Evolutionary conservation across 1,140 invertebrate genomes (phyloP), one percentile per base, ranked within the genome.

Genomic region (Ceratina calcarata): DNA sequence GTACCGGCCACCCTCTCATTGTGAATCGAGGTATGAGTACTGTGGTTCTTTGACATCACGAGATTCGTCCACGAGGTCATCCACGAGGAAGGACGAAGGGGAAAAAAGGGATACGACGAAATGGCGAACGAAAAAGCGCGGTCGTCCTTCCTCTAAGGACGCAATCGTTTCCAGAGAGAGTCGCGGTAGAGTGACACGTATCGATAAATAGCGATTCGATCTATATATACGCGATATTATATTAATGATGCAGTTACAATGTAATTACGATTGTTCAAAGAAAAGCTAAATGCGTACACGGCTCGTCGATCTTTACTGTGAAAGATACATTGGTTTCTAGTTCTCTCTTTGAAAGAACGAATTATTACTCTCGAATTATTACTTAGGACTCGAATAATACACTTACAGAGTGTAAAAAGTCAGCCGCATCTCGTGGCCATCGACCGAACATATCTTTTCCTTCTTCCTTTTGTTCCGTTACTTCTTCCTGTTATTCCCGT

Each of bases 331-430:
- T 78, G 65, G 65, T 73, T 74, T 80, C 85, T 89, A 86, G 13
- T 82, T 22, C 27, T 51, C 27, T 58, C 24, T 18, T 79, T 61
- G 53, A 66, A 53, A 61, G 53, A 24, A 37, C 53, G 83, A 86
- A 58, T 87, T 86, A 78, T 87, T 86, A 85, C 81, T 87, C 80
- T 69, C 18, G 67, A 80, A 86, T 86, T 89, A 89, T 87, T 88
- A 86, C 85, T 89, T 72, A 87, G 82, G 65, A 83, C 76, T 64
- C 61, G 45, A 79, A 83, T 81, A 87, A 83, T 89, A 86, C 81
- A 76, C 37, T 81, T 68, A 55, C 51, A 62, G 57, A 55, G 69
- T 16, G 65, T 65, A 27, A 67, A 27, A 67, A 71, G 65, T 65
- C 51, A 66, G 60, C 81, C 78, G 62, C 51, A 49, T 7, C 77